These are phyloP conservation scores for Eupeodes corollae DNA, from an alignment of 1,140 invertebrate genomes.

Conservation along the genomic window DNA sequence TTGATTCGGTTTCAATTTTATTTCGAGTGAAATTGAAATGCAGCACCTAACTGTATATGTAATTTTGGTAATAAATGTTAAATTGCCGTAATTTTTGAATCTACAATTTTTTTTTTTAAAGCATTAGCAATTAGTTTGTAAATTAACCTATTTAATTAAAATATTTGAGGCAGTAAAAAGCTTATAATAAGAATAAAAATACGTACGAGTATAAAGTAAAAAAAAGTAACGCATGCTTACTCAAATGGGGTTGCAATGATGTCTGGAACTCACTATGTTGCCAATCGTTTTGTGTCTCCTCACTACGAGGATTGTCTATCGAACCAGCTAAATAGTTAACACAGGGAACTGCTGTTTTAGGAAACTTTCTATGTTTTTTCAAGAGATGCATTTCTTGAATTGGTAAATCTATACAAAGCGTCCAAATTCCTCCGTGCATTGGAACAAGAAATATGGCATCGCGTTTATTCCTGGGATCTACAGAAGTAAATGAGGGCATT, in stretches of 20 bases:
- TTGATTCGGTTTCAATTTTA: too few relatives aligned
- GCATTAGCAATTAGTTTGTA: too few relatives aligned
- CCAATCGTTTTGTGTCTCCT: conserved; percentile 64
- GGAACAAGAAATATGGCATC: conserved; percentile 60
- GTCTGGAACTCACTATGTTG: conserved; percentile 60
- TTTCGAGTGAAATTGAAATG: too few relatives aligned
- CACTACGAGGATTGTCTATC: conserved; percentile 45
- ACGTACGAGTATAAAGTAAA: too few relatives aligned
- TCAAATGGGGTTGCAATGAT: conserved; percentile 37
- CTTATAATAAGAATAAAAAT: too few relatives aligned
- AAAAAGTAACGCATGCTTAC: conserved; percentile 23
- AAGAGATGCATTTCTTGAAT: conserved; percentile 58
- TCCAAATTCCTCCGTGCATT: conserved; percentile 80
- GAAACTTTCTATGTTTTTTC: conserved; percentile 51
- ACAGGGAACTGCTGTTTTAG: conserved; percentile 49
- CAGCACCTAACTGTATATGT: too few relatives aligned
- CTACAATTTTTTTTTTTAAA: too few relatives aligned
- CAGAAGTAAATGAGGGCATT: conserved; percentile 10
- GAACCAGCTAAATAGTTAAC: conserved; percentile 66
- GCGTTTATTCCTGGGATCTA: conserved; percentile 31
- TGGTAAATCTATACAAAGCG: conserved; percentile 63
- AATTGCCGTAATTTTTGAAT: too few relatives aligned
- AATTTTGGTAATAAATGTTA: too few relatives aligned
- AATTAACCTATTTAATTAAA: too few relatives aligned
- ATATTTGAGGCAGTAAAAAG: too few relatives aligned